Evolutionary conservation across 2,113 vertebrate species (phyloP).

Genomic region (Alexandromys fortis): DNA sequence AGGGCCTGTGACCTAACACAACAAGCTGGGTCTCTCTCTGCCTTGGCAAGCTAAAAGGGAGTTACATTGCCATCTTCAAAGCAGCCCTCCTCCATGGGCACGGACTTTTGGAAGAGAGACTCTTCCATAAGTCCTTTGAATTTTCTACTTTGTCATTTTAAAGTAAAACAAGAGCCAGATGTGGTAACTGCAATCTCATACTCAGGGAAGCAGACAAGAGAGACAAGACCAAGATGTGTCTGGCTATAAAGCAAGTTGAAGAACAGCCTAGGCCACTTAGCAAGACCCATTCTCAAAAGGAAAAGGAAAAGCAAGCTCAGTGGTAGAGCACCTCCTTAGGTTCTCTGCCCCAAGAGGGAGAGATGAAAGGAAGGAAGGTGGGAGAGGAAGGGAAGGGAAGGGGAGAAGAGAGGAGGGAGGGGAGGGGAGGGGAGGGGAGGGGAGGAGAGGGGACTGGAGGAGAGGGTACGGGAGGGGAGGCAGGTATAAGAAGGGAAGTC

Average conservation of each 20-base stretch:
- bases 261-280: background rate
- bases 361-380: too few relatives aligned
- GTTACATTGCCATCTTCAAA: background rate
- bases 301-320: background rate
- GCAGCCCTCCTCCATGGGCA: background rate
- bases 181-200: background rate
- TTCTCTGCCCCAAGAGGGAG: background rate
- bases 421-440: rapidly evolving
- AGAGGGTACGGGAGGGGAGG: background rate
- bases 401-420: too few relatives aligned
- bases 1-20: background rate
- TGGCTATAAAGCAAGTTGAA: background rate
- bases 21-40: background rate
- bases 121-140: background rate
- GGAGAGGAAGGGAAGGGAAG: rapidly evolving
- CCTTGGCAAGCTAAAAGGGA: background rate
- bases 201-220: background rate
- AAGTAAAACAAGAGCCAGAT: background rate
- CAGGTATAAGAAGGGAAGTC: background rate
- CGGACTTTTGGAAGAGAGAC: background rate
- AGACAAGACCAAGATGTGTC: too few relatives aligned
- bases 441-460: too few relatives aligned
- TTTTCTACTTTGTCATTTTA: background rate
- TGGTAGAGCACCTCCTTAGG: too few relatives aligned
- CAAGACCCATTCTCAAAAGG: background rate